These are phyloP conservation scores for Cepaea hortensis DNA, from an alignment of 2,888 invertebrate species.

Conservation along the genomic window DNA sequence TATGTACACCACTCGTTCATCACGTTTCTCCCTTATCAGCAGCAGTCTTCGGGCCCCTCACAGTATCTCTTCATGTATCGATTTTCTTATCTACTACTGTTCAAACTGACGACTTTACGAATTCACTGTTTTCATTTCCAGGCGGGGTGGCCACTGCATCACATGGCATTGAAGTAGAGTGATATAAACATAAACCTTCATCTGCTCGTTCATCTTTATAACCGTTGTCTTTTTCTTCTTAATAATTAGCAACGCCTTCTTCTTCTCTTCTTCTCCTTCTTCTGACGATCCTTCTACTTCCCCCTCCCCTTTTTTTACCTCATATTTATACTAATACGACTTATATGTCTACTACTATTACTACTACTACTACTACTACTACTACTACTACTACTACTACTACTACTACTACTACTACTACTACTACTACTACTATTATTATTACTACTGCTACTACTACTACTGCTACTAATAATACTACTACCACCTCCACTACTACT, in stretches of 20 bases:
- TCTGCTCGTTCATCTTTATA: no score
- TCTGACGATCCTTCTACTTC: background rate
- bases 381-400: background rate
- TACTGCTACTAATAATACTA: background rate
- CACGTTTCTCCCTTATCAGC: conserved; percentile 22
- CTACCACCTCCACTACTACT: background rate
- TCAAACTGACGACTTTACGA: no score
- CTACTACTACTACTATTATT: background rate
- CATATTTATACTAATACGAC: background rate
- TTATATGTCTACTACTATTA: background rate
- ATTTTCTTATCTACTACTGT: conserved; percentile 14
- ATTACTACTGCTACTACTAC: background rate
- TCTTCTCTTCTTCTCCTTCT: no score
- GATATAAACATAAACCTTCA: no score
- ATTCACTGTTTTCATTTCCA: background rate
- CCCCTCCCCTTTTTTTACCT: background rate
- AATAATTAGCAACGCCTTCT: no score
- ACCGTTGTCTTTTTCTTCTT: no score
- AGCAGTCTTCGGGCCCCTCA: background rate
- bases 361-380: background rate
- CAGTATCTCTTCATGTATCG: conserved; percentile 1
- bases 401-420: background rate
- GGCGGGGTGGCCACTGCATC: background rate
- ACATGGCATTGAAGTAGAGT: no score
- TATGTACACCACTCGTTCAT: conserved; percentile 22